Conservation (phyloP, 2,113 vertebrate species). For the Prionailurus bengalensis region DNA sequence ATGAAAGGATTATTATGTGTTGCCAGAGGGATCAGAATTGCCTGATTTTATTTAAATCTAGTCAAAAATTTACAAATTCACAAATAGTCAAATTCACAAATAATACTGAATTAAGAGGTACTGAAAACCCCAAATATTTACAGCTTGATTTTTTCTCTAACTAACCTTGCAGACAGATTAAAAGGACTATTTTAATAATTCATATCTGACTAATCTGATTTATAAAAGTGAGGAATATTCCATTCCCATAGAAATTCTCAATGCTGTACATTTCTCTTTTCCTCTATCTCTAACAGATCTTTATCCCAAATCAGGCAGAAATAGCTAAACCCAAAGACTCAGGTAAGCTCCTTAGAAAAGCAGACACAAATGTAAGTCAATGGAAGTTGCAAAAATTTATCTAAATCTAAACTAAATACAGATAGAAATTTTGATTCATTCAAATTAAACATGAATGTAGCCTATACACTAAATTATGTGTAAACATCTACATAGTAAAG, state of each 20-base stretch:
- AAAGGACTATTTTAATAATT: not conserved
- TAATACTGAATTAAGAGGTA: not conserved
- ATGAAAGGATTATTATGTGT: not conserved
- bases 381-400: not conserved
- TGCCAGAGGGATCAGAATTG: not conserved
- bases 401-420: not conserved
- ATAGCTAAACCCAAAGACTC: not conserved
- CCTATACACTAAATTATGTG: not conserved
- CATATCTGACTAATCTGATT: not conserved
- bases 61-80: not conserved
- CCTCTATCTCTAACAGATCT: not conserved
- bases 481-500: not conserved
- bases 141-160: not conserved
- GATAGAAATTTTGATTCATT: not conserved
- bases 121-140: not conserved
- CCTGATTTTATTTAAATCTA: not conserved
- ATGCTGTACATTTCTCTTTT: not conserved
- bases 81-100: constrained; percentile 40
- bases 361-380: not conserved
- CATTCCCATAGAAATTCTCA: not conserved
- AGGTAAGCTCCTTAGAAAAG: not conserved
- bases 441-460: constrained; percentile 19
- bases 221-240: constrained; percentile 5
- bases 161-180: not conserved
- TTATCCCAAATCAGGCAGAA: constrained; percentile 33